Percentiles rank a stretch among this genome's conserved stretches.
Evolutionary conservation across 1,140 invertebrate genomes (phyloP).

Genomic region (Temnothorax longispinosus): DNA sequence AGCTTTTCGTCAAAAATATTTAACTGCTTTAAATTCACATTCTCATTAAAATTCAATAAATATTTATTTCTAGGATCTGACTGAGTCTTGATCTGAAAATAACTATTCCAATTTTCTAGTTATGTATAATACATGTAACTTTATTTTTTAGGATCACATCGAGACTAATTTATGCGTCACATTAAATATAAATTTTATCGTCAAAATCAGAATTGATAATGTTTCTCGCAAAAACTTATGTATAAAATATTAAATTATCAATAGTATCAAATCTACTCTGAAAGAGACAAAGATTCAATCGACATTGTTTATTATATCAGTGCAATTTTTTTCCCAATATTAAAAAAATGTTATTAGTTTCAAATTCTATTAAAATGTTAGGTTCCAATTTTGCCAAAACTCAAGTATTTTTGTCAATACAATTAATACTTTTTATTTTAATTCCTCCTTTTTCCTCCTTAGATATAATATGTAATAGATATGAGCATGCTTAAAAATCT

Average conservation of each 20-base stretch:
- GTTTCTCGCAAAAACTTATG: neutral
- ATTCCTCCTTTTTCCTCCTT: neutral
- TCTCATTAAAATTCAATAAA: conserved; percentile 2
- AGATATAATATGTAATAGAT: neutral
- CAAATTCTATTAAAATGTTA: too few relatives aligned
- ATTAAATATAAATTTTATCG: neutral
- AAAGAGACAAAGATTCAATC: neutral
- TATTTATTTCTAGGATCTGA: neutral
- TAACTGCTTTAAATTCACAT: neutral
- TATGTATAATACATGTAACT: neutral
- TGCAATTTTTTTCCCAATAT: neutral
- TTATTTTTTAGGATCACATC: neutral
- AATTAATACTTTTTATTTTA: neutral
- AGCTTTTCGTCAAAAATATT: neutral
- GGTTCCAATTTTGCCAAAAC: neutral
- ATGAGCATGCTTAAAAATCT: neutral
- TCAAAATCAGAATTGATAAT: neutral
- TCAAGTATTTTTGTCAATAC: neutral
- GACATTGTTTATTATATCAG: neutral
- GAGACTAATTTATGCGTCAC: neutral
- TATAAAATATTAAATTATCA: neutral
- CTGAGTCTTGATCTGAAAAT: neutral
- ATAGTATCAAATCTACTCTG: neutral
- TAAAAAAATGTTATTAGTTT: neutral
- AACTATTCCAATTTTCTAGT: neutral